Conservation (phyloP, 2,797 vertebrate genomes). For the Aselliscus stoliczkanus region DNA sequence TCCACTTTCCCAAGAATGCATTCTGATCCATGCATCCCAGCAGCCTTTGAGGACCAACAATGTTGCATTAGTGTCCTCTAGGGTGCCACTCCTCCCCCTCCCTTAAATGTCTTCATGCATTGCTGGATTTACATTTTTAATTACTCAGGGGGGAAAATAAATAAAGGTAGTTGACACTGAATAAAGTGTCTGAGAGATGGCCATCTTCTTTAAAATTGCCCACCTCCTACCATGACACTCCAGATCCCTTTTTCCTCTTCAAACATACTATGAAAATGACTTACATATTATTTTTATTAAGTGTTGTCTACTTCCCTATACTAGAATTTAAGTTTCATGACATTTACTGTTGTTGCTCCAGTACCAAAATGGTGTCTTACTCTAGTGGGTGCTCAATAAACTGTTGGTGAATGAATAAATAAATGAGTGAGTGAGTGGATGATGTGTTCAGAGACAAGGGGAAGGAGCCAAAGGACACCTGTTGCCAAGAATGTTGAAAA, state of each 20-base stretch:
- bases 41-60: background rate
- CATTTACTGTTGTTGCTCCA: background rate
- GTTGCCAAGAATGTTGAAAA: background rate
- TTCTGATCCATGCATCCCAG: background rate
- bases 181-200: background rate
- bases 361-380: background rate
- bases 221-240: background rate
- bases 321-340: background rate
- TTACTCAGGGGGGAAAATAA: background rate
- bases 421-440: background rate
- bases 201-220: background rate
- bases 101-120: background rate
- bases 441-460: background rate
- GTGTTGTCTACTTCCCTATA: background rate
- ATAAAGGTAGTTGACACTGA: background rate
- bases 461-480: background rate
- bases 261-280: background rate
- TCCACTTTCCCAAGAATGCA: background rate
- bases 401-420: background rate
- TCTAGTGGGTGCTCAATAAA: background rate
- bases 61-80: background rate
- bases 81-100: background rate
- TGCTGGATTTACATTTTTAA: background rate
- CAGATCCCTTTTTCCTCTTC: background rate
- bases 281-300: background rate